Evolutionary conservation across 2,113 vertebrate species (phyloP).

Genomic region (Catagonus wagneri): DNA sequence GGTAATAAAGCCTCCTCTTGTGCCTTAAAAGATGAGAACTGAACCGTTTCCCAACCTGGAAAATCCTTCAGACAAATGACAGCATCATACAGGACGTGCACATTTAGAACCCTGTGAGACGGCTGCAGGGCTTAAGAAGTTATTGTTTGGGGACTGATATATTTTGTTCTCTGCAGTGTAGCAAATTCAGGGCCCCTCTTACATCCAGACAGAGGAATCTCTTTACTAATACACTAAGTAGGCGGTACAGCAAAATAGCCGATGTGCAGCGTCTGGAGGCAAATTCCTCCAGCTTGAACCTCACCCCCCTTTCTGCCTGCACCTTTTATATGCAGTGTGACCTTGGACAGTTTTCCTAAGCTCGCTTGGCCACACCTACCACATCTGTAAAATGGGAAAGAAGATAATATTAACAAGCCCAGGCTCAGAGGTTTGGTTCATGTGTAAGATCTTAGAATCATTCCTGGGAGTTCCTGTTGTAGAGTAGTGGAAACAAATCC

Average conservation of each 20-base stretch:
- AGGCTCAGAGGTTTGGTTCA: not conserved
- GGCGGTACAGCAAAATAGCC: not conserved
- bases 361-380: not conserved
- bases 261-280: not conserved
- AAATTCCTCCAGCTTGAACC: not conserved
- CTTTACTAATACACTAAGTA: not conserved
- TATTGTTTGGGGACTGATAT: not conserved
- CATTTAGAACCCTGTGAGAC: not conserved
- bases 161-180: not conserved
- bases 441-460: not conserved
- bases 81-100: not conserved
- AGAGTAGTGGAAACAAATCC: no score
- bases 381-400: not conserved
- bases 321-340: not conserved
- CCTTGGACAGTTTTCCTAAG: not conserved
- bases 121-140: not conserved
- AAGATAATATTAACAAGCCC: not conserved
- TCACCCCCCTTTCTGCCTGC: no score
- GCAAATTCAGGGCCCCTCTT: not conserved
- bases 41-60: not conserved
- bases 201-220: not conserved
- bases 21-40: not conserved
- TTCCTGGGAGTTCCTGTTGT: no score
- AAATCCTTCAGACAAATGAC: not conserved
- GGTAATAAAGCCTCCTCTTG: not conserved